Conservation (phyloP, 1,140 invertebrate species). For the Hyles vespertilio region DNA sequence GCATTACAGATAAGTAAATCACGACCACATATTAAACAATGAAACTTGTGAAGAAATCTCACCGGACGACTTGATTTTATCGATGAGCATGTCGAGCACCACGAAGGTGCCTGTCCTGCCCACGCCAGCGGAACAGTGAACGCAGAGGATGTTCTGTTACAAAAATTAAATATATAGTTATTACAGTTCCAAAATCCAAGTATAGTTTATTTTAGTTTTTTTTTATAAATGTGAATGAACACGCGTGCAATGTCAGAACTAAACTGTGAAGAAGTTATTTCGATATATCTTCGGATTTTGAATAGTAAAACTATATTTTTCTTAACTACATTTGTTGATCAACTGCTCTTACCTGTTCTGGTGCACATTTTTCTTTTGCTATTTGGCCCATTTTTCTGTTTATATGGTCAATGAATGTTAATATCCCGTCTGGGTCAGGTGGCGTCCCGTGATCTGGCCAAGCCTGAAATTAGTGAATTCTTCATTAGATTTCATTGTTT, state of each 20-base stretch:
- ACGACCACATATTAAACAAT: neutral
- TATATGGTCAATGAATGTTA: constrained; percentile 95
- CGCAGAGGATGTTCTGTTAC: constrained; percentile 50
- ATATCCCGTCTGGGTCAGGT: constrained; percentile 92
- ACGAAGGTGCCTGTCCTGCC: constrained; percentile 96
- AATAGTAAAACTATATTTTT: too few relatives aligned
- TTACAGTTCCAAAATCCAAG: neutral
- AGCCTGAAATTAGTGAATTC: constrained; percentile 71
- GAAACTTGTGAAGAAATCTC: constrained; percentile 17
- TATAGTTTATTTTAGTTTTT: too few relatives aligned
- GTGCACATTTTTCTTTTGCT: constrained; percentile 54
- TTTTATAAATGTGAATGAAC: too few relatives aligned
- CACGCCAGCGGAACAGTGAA: constrained; percentile 90
- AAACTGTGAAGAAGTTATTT: too few relatives aligned
- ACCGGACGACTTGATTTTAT: constrained; percentile 84
- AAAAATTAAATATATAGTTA: constrained; percentile 10
- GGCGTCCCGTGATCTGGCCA: constrained; percentile 99
- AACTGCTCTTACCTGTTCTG: constrained; percentile 43
- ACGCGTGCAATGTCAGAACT: too few relatives aligned
- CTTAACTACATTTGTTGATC: too few relatives aligned
- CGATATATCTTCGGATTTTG: neutral
- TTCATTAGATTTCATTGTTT: too few relatives aligned
- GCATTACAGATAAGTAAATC: too few relatives aligned
- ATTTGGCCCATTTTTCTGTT: constrained; percentile 89
- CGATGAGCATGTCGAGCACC: constrained; percentile 94